Evolutionary conservation across 2,113 vertebrate genomes (phyloP).

Genomic region (Neogale vison): DNA sequence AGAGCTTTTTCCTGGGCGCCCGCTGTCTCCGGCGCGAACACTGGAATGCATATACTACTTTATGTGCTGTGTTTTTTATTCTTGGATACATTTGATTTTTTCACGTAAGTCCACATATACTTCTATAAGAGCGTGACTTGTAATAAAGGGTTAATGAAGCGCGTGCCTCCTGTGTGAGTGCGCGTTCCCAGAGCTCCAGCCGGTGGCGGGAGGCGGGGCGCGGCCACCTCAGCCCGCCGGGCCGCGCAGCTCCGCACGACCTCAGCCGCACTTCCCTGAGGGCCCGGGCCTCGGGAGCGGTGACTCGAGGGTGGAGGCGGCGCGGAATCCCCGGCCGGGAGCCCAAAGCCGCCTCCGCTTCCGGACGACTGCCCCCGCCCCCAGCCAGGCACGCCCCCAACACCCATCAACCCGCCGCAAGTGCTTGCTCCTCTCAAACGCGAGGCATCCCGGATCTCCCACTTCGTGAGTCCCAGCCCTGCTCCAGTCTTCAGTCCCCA

Average conservation of each 20-base stretch:
- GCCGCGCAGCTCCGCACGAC: neutral
- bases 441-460: rapidly evolving
- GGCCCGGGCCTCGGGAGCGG: no score
- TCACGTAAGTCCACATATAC: slow-evolving; percentile 88
- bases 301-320: neutral
- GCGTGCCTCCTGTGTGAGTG: slow-evolving; percentile 57
- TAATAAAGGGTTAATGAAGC: slow-evolving; percentile 86
- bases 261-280: neutral
- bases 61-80: slow-evolving; percentile 91
- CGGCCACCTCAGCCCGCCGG: neutral
- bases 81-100: slow-evolving; percentile 90
- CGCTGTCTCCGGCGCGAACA: slow-evolving; percentile 81
- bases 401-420: neutral
- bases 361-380: neutral
- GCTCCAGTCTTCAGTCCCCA: neutral
- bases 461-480: neutral
- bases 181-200: neutral
- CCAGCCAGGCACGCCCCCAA: rapidly evolving
- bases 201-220: no score
- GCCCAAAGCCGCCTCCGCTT: neutral
- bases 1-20: slow-evolving; percentile 70
- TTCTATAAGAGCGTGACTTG: slow-evolving; percentile 87
- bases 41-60: slow-evolving; percentile 91
- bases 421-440: neutral
- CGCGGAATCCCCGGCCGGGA: neutral